phyloP scores from a whole-genome alignment of 2,888 invertebrate species.

The Cephus sareptanus region DNA sequence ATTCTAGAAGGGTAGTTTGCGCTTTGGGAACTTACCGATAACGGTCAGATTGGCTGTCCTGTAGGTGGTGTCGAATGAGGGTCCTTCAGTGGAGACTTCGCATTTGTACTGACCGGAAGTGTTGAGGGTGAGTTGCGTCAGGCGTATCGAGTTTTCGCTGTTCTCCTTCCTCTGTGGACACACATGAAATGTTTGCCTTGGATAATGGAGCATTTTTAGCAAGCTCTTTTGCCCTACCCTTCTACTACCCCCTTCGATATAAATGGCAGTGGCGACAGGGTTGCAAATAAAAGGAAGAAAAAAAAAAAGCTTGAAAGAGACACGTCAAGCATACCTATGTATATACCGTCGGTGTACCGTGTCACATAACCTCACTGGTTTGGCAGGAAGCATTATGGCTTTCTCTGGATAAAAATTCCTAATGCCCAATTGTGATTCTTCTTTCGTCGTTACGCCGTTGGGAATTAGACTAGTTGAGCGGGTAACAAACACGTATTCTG shows the following conservation, averaged over 20 bases:
- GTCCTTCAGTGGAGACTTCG: conserved; percentile 55
- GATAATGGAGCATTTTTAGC: conserved; percentile 32
- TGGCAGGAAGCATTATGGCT: background rate
- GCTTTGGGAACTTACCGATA: conserved; percentile 43
- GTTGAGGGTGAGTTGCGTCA: conserved; percentile 41
- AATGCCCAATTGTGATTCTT: background rate
- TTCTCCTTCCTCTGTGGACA: conserved; percentile 39
- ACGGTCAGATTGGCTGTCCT: conserved; percentile 48
- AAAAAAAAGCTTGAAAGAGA: background rate
- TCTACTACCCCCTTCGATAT: background rate
- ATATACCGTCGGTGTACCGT: background rate
- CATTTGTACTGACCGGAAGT: conserved; percentile 58
- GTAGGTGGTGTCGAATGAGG: conserved; percentile 48
- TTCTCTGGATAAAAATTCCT: background rate
- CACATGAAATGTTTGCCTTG: conserved; percentile 38
- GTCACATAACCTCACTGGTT: background rate
- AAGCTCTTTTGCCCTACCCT: conserved; percentile 4
- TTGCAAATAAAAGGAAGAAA: background rate
- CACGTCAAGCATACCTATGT: background rate
- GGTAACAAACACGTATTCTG: background rate
- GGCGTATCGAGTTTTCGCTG: conserved; percentile 45
- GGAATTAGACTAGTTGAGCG: background rate
- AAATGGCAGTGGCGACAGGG: background rate
- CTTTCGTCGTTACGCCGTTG: background rate
- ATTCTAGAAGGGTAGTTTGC: background rate